phyloP scores from a whole-genome alignment of 2,113 vertebrate genomes.

The Peromyscus californicus region DNA sequence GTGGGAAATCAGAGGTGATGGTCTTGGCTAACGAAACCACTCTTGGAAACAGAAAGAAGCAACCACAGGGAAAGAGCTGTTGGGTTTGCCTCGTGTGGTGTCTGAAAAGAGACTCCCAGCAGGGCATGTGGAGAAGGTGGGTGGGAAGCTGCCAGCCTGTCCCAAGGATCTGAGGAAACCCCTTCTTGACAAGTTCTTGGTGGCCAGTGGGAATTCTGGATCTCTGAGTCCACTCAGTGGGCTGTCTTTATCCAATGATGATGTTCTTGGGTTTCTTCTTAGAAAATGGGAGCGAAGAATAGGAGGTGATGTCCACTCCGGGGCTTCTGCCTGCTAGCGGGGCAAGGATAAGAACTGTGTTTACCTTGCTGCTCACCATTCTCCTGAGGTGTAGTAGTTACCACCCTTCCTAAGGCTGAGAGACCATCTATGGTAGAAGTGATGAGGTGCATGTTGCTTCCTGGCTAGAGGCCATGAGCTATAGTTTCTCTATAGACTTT shows the following conservation, averaged over 20 bases:
- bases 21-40: neutral
- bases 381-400: neutral
- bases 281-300: accelerated
- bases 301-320: accelerated
- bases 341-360: neutral
- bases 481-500: neutral
- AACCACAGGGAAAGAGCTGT: accelerated
- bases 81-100: accelerated
- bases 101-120: accelerated
- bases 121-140: accelerated
- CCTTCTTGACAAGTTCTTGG: neutral
- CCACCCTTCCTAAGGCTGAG: too few species aligned
- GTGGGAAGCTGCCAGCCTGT: neutral
- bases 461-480: neutral
- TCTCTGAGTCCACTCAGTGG: too few species aligned
- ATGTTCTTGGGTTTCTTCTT: neutral
- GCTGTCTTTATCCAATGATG: neutral
- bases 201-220: neutral
- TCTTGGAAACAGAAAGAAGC: neutral
- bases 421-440: neutral
- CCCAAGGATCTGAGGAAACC: neutral
- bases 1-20: neutral
- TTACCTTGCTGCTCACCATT: accelerated
- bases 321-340: neutral
- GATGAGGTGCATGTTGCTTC: neutral